These are phyloP conservation scores for Geothlypis trichas DNA, from an alignment of 2,113 vertebrate species.

Conservation along the genomic window DNA sequence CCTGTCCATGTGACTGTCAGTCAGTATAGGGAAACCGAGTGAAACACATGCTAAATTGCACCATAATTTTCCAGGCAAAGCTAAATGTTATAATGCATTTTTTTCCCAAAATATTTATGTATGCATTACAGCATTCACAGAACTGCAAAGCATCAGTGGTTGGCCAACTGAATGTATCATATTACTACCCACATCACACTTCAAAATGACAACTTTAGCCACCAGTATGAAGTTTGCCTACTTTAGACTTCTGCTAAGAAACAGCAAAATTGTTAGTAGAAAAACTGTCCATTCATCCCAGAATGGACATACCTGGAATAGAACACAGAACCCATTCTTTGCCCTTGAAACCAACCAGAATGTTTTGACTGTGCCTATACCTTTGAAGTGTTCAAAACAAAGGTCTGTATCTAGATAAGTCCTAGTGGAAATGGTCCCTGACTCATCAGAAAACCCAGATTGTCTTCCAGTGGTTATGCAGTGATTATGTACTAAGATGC, in stretches of 20 bases:
- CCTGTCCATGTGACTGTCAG: background rate
- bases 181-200: background rate
- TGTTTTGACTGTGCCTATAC: background rate
- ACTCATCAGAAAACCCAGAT: background rate
- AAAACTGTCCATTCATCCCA: background rate
- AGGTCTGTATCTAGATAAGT: background rate
- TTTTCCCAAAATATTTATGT: background rate
- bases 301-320: background rate
- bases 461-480: fast-evolving
- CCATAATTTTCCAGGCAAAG: background rate
- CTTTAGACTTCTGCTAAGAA: background rate
- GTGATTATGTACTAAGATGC: background rate
- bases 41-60: background rate
- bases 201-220: background rate
- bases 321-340: background rate
- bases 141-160: background rate
- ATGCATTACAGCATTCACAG: background rate
- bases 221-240: background rate
- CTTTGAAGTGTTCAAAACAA: background rate
- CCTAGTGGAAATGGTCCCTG: background rate
- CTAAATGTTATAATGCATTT: background rate
- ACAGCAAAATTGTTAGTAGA: background rate
- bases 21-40: background rate
- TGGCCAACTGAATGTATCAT: background rate
- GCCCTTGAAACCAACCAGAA: background rate